A percentile compares a stretch with the other conserved stretches of the same genome.
Evolutionary conservation across 2,113 vertebrate genomes (phyloP).

Genomic region (Eclectus roratus): DNA sequence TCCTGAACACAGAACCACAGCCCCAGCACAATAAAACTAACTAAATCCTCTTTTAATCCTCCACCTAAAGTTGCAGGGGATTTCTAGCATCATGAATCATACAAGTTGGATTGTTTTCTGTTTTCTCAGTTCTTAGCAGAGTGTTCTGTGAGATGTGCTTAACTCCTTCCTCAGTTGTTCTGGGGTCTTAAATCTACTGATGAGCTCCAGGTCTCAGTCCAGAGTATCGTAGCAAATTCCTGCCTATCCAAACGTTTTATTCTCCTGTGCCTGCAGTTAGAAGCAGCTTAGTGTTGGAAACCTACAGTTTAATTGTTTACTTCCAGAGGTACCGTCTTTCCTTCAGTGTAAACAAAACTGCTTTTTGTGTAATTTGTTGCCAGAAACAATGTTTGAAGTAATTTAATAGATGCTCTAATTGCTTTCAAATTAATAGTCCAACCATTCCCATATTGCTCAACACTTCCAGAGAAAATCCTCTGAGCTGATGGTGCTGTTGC

Average conservation of each 20-base stretch:
- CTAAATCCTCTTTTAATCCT: neutral
- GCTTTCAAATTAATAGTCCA: neutral
- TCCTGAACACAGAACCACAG: neutral
- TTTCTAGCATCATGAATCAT: neutral
- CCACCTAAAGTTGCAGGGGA: neutral
- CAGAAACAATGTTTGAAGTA: conserved; percentile 2
- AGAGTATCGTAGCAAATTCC: neutral
- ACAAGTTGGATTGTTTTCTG: neutral
- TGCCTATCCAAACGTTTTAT: conserved; percentile 20
- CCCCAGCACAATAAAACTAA: neutral
- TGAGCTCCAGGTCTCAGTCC: neutral
- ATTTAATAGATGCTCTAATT: neutral
- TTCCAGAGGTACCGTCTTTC: conserved; percentile 1
- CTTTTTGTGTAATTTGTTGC: conserved; percentile 1
- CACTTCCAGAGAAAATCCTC: neutral
- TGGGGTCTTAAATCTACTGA: neutral
- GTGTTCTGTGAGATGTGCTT: neutral
- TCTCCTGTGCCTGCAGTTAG: neutral
- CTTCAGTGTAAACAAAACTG: conserved; percentile 24
- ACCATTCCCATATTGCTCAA: neutral
- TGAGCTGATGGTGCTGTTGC: neutral
- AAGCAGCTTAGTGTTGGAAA: neutral
- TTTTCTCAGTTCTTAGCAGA: neutral
- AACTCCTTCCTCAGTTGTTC: neutral
- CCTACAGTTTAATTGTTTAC: conserved; percentile 29